phyloP scores from a whole-genome alignment of 2,113 vertebrate genomes.

The Vireo altiloquus region DNA sequence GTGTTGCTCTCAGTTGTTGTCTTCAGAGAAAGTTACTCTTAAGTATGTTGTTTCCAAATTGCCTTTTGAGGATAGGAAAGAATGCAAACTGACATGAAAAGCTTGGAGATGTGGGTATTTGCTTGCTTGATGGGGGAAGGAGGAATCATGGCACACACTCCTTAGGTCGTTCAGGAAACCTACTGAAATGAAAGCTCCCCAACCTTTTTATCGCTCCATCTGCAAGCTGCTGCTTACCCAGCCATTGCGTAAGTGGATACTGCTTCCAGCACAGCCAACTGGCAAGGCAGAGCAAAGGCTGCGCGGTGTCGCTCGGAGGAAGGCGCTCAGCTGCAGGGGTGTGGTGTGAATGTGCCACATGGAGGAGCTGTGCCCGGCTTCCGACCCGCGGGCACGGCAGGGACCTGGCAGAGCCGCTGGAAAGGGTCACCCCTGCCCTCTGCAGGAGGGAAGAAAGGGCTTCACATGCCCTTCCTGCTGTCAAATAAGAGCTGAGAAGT shows the following conservation, averaged over 20 bases:
- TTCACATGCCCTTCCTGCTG: neutral
- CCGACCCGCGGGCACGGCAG: accelerated
- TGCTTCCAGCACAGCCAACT: neutral
- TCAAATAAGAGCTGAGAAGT: neutral
- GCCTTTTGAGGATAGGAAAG: neutral
- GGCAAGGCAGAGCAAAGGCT: neutral
- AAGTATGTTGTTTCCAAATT: neutral
- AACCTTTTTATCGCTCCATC: neutral
- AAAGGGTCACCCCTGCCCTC: neutral
- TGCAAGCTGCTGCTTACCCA: neutral
- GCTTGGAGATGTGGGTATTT: neutral
- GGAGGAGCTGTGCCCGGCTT: neutral
- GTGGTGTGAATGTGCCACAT: accelerated
- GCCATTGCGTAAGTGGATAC: neutral
- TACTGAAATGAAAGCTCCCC: neutral
- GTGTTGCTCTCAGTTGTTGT: neutral
- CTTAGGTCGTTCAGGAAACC: neutral
- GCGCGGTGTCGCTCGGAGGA: neutral
- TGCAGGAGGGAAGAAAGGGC: neutral
- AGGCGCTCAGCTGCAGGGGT: neutral
- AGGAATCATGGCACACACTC: neutral
- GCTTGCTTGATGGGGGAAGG: neutral
- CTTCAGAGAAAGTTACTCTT: neutral
- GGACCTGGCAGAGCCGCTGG: neutral
- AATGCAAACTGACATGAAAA: neutral